phyloP scores from a whole-genome alignment of 2,888 invertebrate genomes.

The Agrotis puta region DNA sequence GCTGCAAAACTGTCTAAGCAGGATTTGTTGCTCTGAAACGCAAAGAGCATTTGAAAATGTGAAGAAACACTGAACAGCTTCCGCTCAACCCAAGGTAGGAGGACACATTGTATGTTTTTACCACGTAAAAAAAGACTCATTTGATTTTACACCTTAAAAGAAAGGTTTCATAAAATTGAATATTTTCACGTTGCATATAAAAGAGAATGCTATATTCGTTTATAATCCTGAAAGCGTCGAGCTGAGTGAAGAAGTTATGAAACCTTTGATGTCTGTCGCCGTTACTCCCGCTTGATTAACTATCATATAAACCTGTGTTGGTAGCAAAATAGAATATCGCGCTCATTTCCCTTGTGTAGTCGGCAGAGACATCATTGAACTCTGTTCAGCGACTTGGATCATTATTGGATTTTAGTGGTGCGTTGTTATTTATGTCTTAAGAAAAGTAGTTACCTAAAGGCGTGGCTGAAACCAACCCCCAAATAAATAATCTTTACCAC shows the following conservation, averaged over 20 bases:
- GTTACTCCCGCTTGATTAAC: slow-evolving; percentile 65
- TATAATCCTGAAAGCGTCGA: slow-evolving; percentile 38
- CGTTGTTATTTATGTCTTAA: background rate
- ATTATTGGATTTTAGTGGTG: slow-evolving; percentile 18
- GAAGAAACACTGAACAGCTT: no score
- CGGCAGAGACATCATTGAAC: slow-evolving; percentile 50
- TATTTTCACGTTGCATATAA: slow-evolving; percentile 5
- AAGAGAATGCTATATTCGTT: slow-evolving; percentile 40
- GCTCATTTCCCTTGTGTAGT: slow-evolving; percentile 58
- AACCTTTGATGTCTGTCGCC: slow-evolving; percentile 63
- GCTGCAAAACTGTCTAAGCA: no score
- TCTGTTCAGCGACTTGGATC: slow-evolving; percentile 17
- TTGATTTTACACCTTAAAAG: no score
- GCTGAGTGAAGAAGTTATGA: slow-evolving; percentile 58
- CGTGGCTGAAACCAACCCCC: no score
- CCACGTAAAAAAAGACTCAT: no score
- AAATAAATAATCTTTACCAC: background rate
- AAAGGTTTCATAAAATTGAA: slow-evolving; percentile 22
- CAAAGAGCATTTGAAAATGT: no score
- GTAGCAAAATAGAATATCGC: slow-evolving; percentile 52
- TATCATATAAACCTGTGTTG: slow-evolving; percentile 47
- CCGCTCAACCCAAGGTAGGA: no score
- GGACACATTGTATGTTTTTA: no score
- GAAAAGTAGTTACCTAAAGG: no score
- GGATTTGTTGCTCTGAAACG: no score